Percentiles rank a stretch among this genome's conserved stretches.
These are phyloP conservation scores for Drosophila fungiperda DNA, from an alignment of 2,888 invertebrate genomes.

Conservation along the genomic window DNA sequence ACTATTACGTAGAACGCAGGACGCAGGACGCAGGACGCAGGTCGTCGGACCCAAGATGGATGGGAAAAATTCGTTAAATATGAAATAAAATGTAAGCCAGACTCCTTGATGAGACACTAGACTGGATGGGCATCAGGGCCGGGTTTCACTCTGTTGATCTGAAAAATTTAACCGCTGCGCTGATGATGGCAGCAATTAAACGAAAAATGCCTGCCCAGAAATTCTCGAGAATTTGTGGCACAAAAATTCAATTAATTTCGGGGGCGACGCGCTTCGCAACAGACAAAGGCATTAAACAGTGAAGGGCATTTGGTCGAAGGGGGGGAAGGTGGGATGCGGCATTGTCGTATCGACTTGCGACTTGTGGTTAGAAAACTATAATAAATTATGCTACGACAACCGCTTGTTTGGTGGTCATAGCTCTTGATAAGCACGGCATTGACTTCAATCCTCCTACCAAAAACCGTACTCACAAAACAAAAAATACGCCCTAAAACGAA, in stretches of 20 bases:
- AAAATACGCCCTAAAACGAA: constrained; percentile 1
- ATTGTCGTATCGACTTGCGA: constrained; percentile 59
- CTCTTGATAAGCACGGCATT: constrained; percentile 56
- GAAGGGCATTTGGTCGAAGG: not conserved
- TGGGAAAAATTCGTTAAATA: constrained; percentile 73
- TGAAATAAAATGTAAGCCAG: constrained; percentile 54
- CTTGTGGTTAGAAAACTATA: constrained; percentile 75
- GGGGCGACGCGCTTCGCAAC: constrained; percentile 38
- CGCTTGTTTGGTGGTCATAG: constrained; percentile 42
- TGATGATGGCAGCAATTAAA: constrained; percentile 79
- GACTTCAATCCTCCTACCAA: constrained; percentile 16
- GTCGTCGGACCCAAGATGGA: constrained; percentile 25
- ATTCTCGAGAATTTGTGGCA: constrained; percentile 76
- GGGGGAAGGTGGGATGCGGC: constrained; percentile 25
- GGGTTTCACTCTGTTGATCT: constrained; percentile 31
- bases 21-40: constrained; percentile 11
- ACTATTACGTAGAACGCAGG: constrained; percentile 55
- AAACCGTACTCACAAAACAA: not conserved
- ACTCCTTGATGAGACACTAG: constrained; percentile 4
- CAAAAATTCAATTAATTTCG: constrained; percentile 79
- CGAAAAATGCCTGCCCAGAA: constrained; percentile 69
- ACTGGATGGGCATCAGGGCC: not conserved
- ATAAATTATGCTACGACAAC: constrained; percentile 76
- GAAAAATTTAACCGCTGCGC: constrained; percentile 72
- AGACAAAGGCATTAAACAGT: constrained; percentile 35